Evolutionary conservation across 2,888 invertebrate species (phyloP).

Genomic region (Myathropa florea): DNA sequence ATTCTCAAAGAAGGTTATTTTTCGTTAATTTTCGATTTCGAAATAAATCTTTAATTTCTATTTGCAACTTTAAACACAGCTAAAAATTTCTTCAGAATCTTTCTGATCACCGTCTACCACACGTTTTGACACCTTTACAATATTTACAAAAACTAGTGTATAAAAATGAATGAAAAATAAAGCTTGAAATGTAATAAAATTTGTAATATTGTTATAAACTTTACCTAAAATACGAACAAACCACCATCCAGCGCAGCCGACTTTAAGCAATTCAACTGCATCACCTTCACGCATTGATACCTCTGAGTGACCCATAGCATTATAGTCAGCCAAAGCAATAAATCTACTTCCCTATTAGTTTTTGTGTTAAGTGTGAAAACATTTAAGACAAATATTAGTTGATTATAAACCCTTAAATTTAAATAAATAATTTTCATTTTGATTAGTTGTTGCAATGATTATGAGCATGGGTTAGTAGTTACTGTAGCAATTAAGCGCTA

Average conservation of each 20-base stretch:
- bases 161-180: background rate
- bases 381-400: constrained; percentile 47
- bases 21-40: too few relatives aligned
- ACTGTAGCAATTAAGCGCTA: background rate
- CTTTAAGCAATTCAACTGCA: constrained; percentile 92
- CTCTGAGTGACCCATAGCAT: constrained; percentile 94
- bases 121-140: too few relatives aligned
- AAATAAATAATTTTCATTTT: background rate
- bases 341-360: constrained; percentile 87
- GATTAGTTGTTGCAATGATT: background rate
- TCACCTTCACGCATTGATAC: constrained; percentile 95
- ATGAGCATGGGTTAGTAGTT: background rate
- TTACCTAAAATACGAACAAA: constrained; percentile 92
- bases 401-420: background rate
- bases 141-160: background rate
- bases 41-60: too few relatives aligned
- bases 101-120: too few relatives aligned
- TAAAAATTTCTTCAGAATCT: too few relatives aligned
- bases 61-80: too few relatives aligned
- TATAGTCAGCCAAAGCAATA: constrained; percentile 95
- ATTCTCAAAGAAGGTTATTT: too few relatives aligned
- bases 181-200: constrained; percentile 1
- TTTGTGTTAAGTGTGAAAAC: constrained; percentile 54
- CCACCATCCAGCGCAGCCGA: constrained; percentile 98
- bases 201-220: constrained; percentile 8